Evolutionary conservation across 1,140 invertebrate genomes (phyloP).

Genomic region (Copidosoma floridanum): DNA sequence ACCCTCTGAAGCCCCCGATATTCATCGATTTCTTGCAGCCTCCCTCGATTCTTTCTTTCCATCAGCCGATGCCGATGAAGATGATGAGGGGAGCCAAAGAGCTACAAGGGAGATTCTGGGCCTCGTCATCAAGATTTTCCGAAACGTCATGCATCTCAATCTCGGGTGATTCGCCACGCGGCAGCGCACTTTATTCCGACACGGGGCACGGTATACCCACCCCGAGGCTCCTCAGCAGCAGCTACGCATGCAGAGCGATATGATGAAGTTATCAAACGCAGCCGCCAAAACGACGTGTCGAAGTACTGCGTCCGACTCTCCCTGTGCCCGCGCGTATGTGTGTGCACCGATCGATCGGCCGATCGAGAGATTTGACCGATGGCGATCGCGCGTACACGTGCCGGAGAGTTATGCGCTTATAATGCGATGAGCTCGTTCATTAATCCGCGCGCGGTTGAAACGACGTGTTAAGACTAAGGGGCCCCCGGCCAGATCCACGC

Average conservation of each 20-base stretch:
- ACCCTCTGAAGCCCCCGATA: conserved; percentile 2
- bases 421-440: conserved; percentile 25
- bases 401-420: conserved; percentile 24
- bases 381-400: not conserved
- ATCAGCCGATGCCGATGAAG: no score
- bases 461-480: conserved; percentile 15
- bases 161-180: conserved; percentile 22
- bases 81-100: no score
- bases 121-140: conserved; percentile 30
- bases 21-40: not conserved
- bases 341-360: conserved; percentile 3
- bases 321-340: not conserved
- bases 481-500: conserved; percentile 13
- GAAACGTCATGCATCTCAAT: conserved; percentile 31
- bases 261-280: conserved; percentile 18
- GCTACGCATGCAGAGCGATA: no score
- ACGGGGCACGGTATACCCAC: not conserved
- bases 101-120: no score
- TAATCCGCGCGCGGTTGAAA: conserved; percentile 5
- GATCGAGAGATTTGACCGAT: not conserved
- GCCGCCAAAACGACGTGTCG: not conserved
- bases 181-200: not conserved
- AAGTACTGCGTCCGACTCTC: no score
- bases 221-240: not conserved
- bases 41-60: no score